phyloP scores from a whole-genome alignment of 2,113 vertebrate species.

The Canis aureus region DNA sequence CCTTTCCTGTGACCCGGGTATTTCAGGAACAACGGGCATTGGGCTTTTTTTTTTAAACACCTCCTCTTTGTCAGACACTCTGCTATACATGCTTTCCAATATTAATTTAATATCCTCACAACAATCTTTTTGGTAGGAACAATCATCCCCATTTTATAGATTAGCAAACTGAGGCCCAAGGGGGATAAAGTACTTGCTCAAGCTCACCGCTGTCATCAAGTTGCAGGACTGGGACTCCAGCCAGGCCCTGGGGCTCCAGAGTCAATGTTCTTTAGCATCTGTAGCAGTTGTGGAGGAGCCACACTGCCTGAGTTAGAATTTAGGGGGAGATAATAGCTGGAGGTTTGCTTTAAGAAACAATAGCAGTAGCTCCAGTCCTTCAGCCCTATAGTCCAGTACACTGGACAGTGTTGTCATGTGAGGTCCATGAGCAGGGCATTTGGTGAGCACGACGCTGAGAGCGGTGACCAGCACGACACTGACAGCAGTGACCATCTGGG shows the following conservation, averaged over 20 bases:
- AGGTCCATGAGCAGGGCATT: rapidly evolving
- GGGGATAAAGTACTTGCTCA: background rate
- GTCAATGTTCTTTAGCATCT: background rate
- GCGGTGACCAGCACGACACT: rapidly evolving
- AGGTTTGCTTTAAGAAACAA: too few species aligned
- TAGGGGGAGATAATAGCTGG: background rate
- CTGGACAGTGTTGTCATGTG: background rate
- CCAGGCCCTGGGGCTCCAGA: background rate
- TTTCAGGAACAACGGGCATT: rapidly evolving
- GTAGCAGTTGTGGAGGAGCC: rapidly evolving
- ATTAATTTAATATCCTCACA: background rate
- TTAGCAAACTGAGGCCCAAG: background rate
- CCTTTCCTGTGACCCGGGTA: background rate
- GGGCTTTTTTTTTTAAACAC: background rate
- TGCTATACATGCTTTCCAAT: background rate
- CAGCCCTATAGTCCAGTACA: too few species aligned
- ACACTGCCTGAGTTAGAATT: background rate
- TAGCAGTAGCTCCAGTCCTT: too few species aligned
- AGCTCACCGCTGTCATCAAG: background rate
- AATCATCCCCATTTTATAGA: background rate
- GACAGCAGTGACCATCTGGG: background rate
- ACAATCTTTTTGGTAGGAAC: background rate
- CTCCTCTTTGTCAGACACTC: background rate
- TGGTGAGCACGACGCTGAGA: rapidly evolving
- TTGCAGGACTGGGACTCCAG: background rate